A percentile compares a stretch with the other conserved stretches of the same genome.
Evolutionary conservation across 2,797 vertebrate species (phyloP).

Genomic region (Propithecus perrieri): DNA sequence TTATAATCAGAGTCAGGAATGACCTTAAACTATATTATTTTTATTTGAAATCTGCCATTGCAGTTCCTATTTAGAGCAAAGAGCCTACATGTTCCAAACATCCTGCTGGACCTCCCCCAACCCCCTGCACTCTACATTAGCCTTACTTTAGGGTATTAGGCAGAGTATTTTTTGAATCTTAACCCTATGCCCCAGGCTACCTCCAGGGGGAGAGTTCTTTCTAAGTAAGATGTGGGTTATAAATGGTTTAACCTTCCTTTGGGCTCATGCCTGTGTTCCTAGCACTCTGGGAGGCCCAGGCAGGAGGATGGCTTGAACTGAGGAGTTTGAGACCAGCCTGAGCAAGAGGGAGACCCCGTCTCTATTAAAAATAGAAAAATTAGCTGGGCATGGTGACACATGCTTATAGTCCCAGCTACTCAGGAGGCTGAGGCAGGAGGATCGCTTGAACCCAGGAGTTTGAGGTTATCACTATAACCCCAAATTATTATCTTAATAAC

Average conservation of each 20-base stretch:
- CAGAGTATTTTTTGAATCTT: background rate
- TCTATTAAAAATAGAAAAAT: no score
- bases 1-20: background rate
- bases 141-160: background rate
- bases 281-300: no score
- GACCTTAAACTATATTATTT: background rate
- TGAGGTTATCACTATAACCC: no score
- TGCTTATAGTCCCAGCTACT: no score
- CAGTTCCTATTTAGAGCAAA: background rate
- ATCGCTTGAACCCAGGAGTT: no score
- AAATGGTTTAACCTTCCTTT: no score
- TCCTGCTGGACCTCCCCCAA: background rate
- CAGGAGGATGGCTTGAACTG: no score
- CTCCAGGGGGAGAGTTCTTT: background rate
- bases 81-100: background rate
- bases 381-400: no score
- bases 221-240: background rate
- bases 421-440: no score
- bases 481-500: background rate
- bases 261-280: no score
- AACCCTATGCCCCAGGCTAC: background rate
- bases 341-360: no score
- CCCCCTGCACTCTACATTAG: accelerated
- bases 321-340: no score
- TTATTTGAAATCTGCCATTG: background rate